Base-by-base conservation (phyloP, 2,888 invertebrate species). In the Drosophila pseudotakahashii region DNA sequence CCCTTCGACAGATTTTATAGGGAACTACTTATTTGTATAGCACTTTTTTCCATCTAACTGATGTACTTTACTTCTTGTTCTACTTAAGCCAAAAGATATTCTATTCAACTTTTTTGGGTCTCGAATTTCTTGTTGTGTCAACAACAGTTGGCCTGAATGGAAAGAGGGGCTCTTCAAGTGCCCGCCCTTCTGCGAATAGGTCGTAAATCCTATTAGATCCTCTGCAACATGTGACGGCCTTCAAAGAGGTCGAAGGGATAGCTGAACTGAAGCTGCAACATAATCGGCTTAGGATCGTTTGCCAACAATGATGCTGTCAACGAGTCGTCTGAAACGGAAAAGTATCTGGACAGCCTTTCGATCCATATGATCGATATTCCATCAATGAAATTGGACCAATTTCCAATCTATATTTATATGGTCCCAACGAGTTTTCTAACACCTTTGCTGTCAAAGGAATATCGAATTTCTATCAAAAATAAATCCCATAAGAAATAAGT, bases 171-270 rank as follows among this genome's bases (percentile, higher is more conserved):
- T 64, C 39, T 48, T 67, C 54, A 54, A 48, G 64, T 48, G 34
- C 66, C 62, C 73, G 73, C 72, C 73, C 58, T 74, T 73, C 70
- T 64, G 39, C 62, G 76, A 67, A 81, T 58, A 67, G 75, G 75
- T 85, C 85, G 64, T 80, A 78, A 85, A 81, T 81, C 81, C 81
- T 78, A 81, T 81, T 82, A 81, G 73, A 84, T 77, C 69, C 77
- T 75, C 54, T 67, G 80, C 80, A 81, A 80, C 82, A 81, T 81
- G 71, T 82, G 85, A 66, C 63, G 69, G 58, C 59, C 41, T 19
- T 44, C 30, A 9, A 41, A 57, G 67, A 14, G 36, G 42, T 42
- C 53, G 44, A 54, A 37, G 30, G 48, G 41, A 45, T 37, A 48
- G 45, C 44, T 45, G 41, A 52, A 16, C 47, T 67, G 60, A 63